Base-by-base conservation (phyloP, 2,113 vertebrate genomes). In the Pelusios castaneus region DNA sequence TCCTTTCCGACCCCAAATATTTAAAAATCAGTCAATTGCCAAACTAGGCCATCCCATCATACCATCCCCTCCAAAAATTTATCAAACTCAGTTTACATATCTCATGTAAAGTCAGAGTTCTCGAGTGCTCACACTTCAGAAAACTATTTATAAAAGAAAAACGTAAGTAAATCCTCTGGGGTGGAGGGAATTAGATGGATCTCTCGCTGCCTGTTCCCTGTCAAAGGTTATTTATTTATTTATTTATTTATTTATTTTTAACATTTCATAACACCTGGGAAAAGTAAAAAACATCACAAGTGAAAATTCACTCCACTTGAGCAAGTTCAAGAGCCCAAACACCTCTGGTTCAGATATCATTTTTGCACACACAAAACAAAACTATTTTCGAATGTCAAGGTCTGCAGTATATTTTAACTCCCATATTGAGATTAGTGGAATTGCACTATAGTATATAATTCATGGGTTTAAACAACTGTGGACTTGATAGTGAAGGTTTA, bases 81-180 rank as follows among this genome's bases (percentile, higher is more conserved):
- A 47, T 47, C 47, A 47, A 47, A 10, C 47, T 8, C 47, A 47
- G 6, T 47, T 47, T 47, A 1, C 80, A 89, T 0, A 0, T 78
- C 81, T 92, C 16, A 58, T 86, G 22, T 90, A 87, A 91, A 92
- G 41, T 88, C 43, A 82, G 31, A 9, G 25, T 85, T 93, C 91
- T 52, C 31, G 91, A 93, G 81, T 80, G 93, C 88, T 92, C 85
- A 24, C 45, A 88, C 54, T 89, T 82, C 54, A 84, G 78, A 93
- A 93, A 95, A 77, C 0, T 88, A 87, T 95, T 96, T 94, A 86
- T 84, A 91, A 73, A 2, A 49, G 58, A 31, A 84, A 94, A 93
- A 84, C 19, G 12, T 16, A 92, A 86, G 80, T 93, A 95, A 95
- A 95, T 8, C 1, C 10, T 86, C 80, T 8, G 73, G n/a, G 31